Base-by-base conservation (phyloP, 2,797 vertebrate genomes). In the Lepus townsendii region DNA sequence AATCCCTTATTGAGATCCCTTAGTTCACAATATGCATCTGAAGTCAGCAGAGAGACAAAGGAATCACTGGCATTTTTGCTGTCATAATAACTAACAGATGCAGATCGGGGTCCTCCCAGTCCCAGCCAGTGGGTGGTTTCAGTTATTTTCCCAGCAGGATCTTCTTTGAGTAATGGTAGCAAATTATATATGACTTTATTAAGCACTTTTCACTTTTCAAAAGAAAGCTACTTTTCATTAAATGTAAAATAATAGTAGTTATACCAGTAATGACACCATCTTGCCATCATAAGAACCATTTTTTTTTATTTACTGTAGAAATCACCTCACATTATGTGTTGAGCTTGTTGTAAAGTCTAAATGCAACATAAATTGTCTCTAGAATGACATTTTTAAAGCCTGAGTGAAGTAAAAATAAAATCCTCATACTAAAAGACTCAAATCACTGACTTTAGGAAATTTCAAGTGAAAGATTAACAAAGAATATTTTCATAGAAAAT, bases 101-200 rank as follows among this genome's bases (percentile, higher is more conserved):
- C n/a, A 47, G 35, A 88, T 54, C 2, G 79, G 76, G 68, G 32
- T 72, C 75, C 76, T 84, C 60, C 77, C 22, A 65, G 73, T 10
- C 50, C 35, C 26, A 94, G 57, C 11, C 47, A 62, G 79, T 94
- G 91, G 57, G 82, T 73, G 38, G 50, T 83, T 88, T 95, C 30
- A 47, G 54, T 42, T 91, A 65, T 94, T 42, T 86, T 95, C 60
- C n/a, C 88, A 83, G 93, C 30, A 13, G n/a, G 83, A 30, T 66
- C 82, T 86, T 72, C 83, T 78, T 89, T 96, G 69, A 88, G 62
- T 82, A 93, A 91, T 89, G 65, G 69, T 78, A 50, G 88, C 60
- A 96, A 86, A 91, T 83, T 95, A 63, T 60, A 80, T 30, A 91
- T 65, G 68, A 95, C 75, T 96, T 94, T 91, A 94, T 77, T 80